Percentiles rank a stretch among this genome's conserved stretches.
Evolutionary conservation across 2,113 vertebrate species (phyloP).

Genomic region (Phylloscopus whistleri): DNA sequence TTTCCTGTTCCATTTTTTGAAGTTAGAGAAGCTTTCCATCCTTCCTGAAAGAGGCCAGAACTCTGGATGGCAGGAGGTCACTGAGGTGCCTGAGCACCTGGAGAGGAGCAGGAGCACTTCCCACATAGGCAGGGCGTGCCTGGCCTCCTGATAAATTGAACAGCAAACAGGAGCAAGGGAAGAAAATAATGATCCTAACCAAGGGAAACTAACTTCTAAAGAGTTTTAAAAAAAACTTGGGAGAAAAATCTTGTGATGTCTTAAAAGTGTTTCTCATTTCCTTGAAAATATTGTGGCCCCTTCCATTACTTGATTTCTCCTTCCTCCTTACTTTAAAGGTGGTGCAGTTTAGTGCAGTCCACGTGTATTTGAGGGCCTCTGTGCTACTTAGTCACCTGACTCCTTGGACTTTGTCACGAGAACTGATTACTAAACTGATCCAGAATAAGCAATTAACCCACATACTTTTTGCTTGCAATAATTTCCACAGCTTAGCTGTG

Average conservation of each 20-base stretch:
- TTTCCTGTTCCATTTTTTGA: background rate
- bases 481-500: background rate
- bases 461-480: background rate
- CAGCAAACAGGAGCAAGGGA: background rate
- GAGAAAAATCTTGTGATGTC: background rate
- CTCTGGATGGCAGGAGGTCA: background rate
- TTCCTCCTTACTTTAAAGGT: background rate
- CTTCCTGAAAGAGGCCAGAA: background rate
- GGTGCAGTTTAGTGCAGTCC: background rate
- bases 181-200: background rate
- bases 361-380: fast-evolving
- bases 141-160: background rate
- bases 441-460: background rate
- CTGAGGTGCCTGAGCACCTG: background rate
- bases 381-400: background rate
- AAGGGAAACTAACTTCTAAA: background rate
- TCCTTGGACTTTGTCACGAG: background rate
- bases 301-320: background rate
- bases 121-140: fast-evolving
- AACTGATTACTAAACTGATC: background rate
- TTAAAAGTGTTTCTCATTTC: background rate
- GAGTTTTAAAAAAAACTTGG: background rate
- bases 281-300: background rate
- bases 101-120: background rate
- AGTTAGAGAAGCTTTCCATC: background rate